Evolutionary conservation across 2,888 invertebrate species (phyloP).

Genomic region (Adelognathus sp.): DNA sequence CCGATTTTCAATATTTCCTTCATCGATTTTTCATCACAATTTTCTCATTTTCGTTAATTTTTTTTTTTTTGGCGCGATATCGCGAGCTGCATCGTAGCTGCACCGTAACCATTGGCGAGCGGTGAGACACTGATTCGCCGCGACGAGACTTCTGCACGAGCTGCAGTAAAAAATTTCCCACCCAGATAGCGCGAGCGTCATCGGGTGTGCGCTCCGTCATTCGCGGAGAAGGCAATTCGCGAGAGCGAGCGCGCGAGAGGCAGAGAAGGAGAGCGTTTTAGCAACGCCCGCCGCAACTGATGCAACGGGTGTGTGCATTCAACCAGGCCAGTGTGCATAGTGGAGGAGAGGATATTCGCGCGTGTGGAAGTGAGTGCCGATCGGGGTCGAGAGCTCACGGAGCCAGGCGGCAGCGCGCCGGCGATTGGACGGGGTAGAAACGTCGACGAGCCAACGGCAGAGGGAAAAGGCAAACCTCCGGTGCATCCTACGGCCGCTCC

Average conservation of each 20-base stretch:
- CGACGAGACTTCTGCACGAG: not conserved
- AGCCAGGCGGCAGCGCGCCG: constrained; percentile 49
- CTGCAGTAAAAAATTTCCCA: constrained; percentile 47
- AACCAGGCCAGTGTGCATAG: constrained; percentile 12
- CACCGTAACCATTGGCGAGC: constrained; percentile 67
- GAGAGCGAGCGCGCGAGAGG: constrained; percentile 53
- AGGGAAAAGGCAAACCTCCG: constrained; percentile 69
- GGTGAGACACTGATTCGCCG: constrained; percentile 37
- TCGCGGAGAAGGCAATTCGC: constrained; percentile 62
- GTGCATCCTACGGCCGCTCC: constrained; percentile 73
- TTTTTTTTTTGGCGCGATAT: not conserved
- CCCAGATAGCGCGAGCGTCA: constrained; percentile 61
- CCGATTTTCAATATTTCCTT: not conserved
- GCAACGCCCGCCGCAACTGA: constrained; percentile 46
- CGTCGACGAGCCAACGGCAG: constrained; percentile 36
- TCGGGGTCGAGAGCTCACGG: constrained; percentile 44
- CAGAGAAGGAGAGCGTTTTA: constrained; percentile 38
- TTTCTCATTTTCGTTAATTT: constrained; percentile 1
- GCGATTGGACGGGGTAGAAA: constrained; percentile 64
- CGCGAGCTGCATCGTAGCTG: constrained; percentile 57
- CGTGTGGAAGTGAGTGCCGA: constrained; percentile 45
- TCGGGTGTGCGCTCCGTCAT: constrained; percentile 56
- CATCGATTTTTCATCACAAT: not conserved
- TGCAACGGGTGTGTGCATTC: constrained; percentile 57
- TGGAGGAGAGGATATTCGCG: constrained; percentile 65